Evolutionary conservation across 2,797 vertebrate genomes (phyloP), one percentile per base, ranked within the genome.

Genomic region (Rallus crepitans): DNA sequence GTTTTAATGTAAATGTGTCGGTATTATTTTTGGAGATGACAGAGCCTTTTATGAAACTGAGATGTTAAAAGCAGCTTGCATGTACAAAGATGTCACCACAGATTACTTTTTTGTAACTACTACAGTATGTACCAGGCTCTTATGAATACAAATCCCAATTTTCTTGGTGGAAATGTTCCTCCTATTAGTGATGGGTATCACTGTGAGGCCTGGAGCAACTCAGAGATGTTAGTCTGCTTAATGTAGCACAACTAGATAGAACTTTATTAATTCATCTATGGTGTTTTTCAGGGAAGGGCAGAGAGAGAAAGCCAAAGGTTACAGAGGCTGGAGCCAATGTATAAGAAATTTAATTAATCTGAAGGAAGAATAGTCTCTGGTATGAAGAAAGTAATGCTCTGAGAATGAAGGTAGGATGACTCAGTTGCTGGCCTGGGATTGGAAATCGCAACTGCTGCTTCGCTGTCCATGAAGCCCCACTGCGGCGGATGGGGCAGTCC

Each of bases 1-100:
- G 7, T 80, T 96, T 73, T 90, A 87, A 87, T 84, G 81, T 92
- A 80, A 89, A 70, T 82, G 23, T 93, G 60, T 95, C 11, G 37
- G 27, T 75, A 35, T 61, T 90, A 30, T 91, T 82, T 89, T 79
- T 55, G 56, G 63, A 72, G 52, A 87, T 72, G 71, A 63, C 77
- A 87, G n/a, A 72, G n/a, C 24, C 53, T 91, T 96, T 95, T 87
- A 90, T 80, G 73, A 90, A 93, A 72, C 33, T 20, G 48, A 68
- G 50, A 71, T 55, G 89, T 91, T 80, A 87, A 89, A 94, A 33
- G 33, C 50, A 87, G 35, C n/a, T 83, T 81, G 53, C 47, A 15
- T 76, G 77, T 68, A 37, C 59, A 72, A 93, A 70, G 57, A 82
- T 82, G 42, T 88, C 64, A 64, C 42, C 13, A 55, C 64, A 76